These are phyloP conservation scores for Pygocentrus nattereri DNA, from an alignment of 2,797 vertebrate species.

Conservation along the genomic window DNA sequence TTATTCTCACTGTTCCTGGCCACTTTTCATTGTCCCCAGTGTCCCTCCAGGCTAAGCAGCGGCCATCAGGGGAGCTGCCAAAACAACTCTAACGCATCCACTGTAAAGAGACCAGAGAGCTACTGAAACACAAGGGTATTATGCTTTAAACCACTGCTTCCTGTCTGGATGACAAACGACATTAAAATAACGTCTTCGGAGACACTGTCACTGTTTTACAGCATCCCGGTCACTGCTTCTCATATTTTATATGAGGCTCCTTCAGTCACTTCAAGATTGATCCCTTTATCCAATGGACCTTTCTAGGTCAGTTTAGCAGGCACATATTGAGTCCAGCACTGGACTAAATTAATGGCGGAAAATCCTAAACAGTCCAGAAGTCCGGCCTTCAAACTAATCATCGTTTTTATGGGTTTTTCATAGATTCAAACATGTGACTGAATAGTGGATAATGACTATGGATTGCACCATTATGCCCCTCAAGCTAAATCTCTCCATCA, in stretches of 20 bases:
- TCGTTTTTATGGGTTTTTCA: not conserved
- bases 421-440: not conserved
- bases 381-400: not conserved
- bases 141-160: not conserved
- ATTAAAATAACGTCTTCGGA: not conserved
- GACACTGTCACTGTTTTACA: not conserved
- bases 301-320: not conserved
- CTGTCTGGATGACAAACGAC: not conserved
- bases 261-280: not conserved
- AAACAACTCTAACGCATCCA: conserved; percentile 29
- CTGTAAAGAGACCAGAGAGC: conserved; percentile 1
- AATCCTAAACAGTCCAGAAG: not conserved
- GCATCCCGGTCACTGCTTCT: not conserved
- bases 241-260: not conserved
- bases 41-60: conserved; percentile 12
- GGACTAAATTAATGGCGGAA: not conserved
- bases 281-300: not conserved
- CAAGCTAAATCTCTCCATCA: not conserved
- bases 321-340: not conserved
- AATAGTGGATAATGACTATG: conserved; percentile 1
- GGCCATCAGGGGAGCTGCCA: conserved; percentile 21
- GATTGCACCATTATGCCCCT: not conserved
- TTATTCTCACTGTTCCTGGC: conserved; percentile 27
- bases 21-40: conserved; percentile 22
- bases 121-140: not conserved